Percentiles rank a stretch among this genome's conserved stretches.
Conservation (phyloP, 2,113 vertebrate genomes). For the Microcebus murinus region DNA sequence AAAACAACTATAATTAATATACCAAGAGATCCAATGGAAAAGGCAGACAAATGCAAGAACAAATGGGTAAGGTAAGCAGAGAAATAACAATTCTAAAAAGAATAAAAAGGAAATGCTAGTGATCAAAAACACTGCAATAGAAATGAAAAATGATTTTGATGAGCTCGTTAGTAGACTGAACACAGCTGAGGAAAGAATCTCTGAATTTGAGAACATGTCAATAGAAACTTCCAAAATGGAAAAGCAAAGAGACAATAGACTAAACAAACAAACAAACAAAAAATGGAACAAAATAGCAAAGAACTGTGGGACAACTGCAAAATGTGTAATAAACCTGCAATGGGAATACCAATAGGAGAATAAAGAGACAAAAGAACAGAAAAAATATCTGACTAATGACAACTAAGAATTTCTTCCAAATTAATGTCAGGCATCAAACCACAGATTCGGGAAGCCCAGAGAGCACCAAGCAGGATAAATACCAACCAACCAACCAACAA, state of each 20-base stretch:
- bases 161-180: neutral
- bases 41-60: neutral
- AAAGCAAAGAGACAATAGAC: neutral
- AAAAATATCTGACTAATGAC: neutral
- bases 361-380: neutral
- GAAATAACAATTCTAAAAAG: neutral
- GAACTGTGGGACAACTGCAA: neutral
- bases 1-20: neutral
- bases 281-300: neutral
- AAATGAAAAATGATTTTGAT: neutral
- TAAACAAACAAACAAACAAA: neutral
- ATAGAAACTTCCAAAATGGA: neutral
- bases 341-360: neutral
- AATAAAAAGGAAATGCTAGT: neutral
- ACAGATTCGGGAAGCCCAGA: neutral
- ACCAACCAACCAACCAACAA: no score
- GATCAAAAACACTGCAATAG: neutral
- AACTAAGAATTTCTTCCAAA: neutral
- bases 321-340: neutral
- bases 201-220: neutral
- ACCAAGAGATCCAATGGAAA: neutral
- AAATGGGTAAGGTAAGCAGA: neutral
- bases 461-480: neutral
- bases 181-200: neutral
- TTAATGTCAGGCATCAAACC: neutral